Conservation (phyloP, 2,113 vertebrate species). For the Aviceda subcristata region DNA sequence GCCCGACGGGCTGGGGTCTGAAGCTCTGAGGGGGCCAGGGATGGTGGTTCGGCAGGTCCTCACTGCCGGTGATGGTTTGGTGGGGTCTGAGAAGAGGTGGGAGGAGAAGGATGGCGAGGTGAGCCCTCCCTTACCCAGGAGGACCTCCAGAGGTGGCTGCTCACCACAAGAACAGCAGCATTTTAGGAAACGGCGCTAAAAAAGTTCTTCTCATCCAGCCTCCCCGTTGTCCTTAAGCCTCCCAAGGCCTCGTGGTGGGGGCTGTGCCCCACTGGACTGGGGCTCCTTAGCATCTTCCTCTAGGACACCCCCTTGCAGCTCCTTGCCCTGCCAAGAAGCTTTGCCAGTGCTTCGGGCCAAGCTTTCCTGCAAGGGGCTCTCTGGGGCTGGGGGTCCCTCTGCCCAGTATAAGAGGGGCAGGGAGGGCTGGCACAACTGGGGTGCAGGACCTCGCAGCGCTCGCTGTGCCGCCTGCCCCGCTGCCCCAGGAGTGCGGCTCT, state of each 20-base stretch:
- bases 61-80: neutral
- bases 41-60: neutral
- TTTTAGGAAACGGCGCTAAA: neutral
- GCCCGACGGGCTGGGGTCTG: neutral
- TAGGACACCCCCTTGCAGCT: neutral
- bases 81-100: neutral
- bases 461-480: fast-evolving
- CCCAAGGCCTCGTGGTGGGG: fast-evolving
- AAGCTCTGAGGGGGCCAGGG: neutral
- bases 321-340: neutral
- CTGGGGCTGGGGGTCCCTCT: neutral
- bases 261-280: neutral
- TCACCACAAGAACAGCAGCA: neutral
- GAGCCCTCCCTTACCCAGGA: neutral
- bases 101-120: neutral
- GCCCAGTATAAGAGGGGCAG: neutral
- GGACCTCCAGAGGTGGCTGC: neutral
- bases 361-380: neutral
- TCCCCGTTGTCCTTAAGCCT: neutral
- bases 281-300: neutral
- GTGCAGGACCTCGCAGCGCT: neutral
- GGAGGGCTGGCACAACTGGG: neutral
- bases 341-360: neutral
- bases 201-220: neutral
- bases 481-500: neutral